phyloP scores from a whole-genome alignment of 1,140 invertebrate genomes.

The Caenorhabditis remanei region DNA sequence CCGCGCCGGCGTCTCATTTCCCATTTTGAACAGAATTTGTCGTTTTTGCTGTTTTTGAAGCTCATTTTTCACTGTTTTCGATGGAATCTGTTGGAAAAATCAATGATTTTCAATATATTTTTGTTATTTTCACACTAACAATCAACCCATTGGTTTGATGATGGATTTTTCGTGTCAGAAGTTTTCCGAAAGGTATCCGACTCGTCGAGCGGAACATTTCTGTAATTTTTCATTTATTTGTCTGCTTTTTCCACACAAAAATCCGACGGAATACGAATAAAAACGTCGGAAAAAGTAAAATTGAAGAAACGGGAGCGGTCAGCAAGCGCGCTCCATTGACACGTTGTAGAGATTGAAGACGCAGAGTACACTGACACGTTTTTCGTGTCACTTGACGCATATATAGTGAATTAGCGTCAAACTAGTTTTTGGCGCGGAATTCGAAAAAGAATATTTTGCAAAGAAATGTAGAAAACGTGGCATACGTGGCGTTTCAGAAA shows the following conservation, averaged over 20 bases:
- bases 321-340: not conserved
- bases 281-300: not conserved
- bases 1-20: conserved; percentile 66
- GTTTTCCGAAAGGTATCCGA: conserved; percentile 30
- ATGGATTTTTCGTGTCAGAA: conserved; percentile 30
- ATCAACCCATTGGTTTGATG: conserved; percentile 41
- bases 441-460: no score
- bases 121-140: not conserved
- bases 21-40: conserved; percentile 71
- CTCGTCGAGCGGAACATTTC: conserved; percentile 41
- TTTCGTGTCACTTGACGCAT: not conserved
- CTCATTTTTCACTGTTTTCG: not conserved
- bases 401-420: no score
- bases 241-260: not conserved
- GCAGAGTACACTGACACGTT: not conserved
- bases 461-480: no score
- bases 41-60: conserved; percentile 49
- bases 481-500: no score
- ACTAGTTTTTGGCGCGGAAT: not conserved
- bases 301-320: not conserved
- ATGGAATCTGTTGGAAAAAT: not conserved
- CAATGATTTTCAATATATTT: no score
- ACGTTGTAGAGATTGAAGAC: not conserved
- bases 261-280: not conserved
- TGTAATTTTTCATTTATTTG: conserved; percentile 6